phyloP scores from a whole-genome alignment of 92 coral and sea anemone genomes.

The Phenganax marumi region DNA sequence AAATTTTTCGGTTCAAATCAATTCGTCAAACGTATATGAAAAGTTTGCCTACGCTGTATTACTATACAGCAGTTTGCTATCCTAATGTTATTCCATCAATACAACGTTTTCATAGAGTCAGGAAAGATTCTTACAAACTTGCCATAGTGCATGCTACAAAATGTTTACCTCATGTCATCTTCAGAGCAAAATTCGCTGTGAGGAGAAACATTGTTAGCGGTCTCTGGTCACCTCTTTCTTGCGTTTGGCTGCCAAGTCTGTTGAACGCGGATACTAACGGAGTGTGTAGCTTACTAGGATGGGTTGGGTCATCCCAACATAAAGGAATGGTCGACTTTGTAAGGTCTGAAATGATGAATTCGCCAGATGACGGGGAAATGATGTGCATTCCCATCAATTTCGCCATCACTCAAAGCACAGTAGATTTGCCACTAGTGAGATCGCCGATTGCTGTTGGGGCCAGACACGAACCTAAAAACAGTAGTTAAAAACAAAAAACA shows the following conservation, averaged over 20 bases:
- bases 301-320: conserved; percentile 32
- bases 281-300: not conserved
- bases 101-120: too few relatives aligned
- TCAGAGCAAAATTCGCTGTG: conserved; percentile 1
- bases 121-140: not conserved
- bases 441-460: conserved; percentile 22
- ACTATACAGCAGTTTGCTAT: not conserved
- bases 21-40: not conserved
- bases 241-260: conserved; percentile 24
- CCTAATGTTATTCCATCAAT: not conserved
- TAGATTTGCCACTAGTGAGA: conserved; percentile 21
- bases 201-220: conserved; percentile 13
- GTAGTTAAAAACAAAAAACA: not conserved
- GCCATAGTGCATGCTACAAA: not conserved
- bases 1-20: not conserved
- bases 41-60: not conserved
- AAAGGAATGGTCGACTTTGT: not conserved
- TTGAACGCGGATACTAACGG: conserved; percentile 25
- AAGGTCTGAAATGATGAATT: conserved; percentile 14
- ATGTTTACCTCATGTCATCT: conserved; percentile 5
- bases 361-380: conserved; percentile 33
- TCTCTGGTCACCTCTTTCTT: conserved; percentile 14
- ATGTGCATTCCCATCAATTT: conserved; percentile 37
- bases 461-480: conserved; percentile 16
- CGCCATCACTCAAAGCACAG: not conserved